Base-by-base conservation (phyloP, 2,113 vertebrate species). In the Myiozetetes cayanensis region DNA sequence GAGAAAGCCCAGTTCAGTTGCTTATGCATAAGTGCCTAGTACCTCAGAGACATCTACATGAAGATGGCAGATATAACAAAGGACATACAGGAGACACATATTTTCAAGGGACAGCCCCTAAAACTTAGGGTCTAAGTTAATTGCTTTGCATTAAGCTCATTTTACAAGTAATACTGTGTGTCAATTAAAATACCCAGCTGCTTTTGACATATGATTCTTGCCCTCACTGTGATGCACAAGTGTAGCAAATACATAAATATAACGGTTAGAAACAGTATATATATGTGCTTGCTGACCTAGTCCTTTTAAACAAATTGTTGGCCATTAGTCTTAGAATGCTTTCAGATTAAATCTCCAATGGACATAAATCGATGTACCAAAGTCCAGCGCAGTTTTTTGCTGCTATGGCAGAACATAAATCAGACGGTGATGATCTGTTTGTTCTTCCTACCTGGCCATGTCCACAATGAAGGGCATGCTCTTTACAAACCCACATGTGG, bases 341-440 rank as follows among this genome's bases (percentile, higher is more conserved):
- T 87, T 94, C 73, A 79, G 49, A 49, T 94, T 75, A 82, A 92
- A 85, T 77, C 65, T 39, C 79, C 72, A 87, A 92, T 82, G 90
- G 66, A 50, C 83, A 35, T 80, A 92, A 96, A 87, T 95, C 1
- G 3, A 89, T 73, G 56, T 24, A 56, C 61, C 44, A 62, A 94
- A 77, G 47, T 35, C 61, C 18, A 6, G 35, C 0, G 0, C 35
- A 9, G 47, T 44, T 85, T 94, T 89, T 80, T 84, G 92, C 90
- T 81, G 70, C 56, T 43, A 37, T 0, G 1, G 61, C 65, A n/a
- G 41, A 81, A 56, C 56, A 84, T 44, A 94, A 86, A 90, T 84
- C 87, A 85, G 50, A 37, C 35, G 2, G 1, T 31, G 81, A 47
- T 52, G 68, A 61, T 44, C 79, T 53, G 49, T 59, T 65, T 75